Evolutionary conservation across 1,140 invertebrate species (phyloP).

Genomic region (Pogonomyrmex barbatus): DNA sequence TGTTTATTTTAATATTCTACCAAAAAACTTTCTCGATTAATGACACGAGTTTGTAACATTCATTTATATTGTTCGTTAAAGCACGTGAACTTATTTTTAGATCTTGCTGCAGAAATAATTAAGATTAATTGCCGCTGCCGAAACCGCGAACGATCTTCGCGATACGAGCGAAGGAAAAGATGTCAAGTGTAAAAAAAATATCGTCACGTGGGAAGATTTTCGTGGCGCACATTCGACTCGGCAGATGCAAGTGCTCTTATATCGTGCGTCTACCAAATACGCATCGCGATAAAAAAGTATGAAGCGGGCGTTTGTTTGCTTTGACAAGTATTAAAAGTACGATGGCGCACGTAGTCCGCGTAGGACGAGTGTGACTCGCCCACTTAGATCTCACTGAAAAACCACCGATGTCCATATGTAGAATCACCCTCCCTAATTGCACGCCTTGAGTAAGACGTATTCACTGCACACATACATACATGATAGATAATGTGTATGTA

Average conservation of each 20-base stretch:
- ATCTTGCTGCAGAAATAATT: background rate
- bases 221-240: conserved; percentile 25
- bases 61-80: background rate
- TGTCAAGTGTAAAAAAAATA: background rate
- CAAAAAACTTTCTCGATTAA: background rate
- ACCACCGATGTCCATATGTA: conserved; percentile 77
- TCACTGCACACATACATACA: background rate
- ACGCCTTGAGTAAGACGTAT: conserved; percentile 1
- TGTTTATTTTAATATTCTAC: background rate
- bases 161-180: background rate
- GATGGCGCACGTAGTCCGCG: conserved; percentile 59
- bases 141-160: background rate
- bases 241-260: conserved; percentile 61
- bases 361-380: conserved; percentile 55
- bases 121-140: background rate
- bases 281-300: conserved; percentile 77
- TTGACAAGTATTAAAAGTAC: conserved; percentile 79
- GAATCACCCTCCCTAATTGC: conserved; percentile 38
- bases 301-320: conserved; percentile 82
- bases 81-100: background rate
- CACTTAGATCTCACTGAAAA: conserved; percentile 70
- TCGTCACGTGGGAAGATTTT: conserved; percentile 67
- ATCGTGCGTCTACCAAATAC: conserved; percentile 49
- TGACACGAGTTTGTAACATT: background rate
- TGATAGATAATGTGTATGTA: background rate